Evolutionary conservation across 2,797 vertebrate species (phyloP).

Genomic region (Chelmon rostratus): DNA sequence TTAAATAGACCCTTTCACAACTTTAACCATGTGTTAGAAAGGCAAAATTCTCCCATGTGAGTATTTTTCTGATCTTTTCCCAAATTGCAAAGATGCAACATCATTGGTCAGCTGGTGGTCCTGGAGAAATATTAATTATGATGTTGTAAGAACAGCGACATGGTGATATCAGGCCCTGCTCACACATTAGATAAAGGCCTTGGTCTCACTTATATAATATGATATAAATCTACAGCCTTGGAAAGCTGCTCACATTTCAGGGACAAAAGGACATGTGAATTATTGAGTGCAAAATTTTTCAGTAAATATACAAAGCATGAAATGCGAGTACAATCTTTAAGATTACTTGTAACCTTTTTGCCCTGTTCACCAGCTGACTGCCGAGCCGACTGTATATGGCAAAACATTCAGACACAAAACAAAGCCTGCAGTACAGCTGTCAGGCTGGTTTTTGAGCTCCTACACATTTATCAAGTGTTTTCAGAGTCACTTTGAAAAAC

Average conservation of each 20-base stretch:
- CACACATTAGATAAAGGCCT: constrained; percentile 9
- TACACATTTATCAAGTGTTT: background rate
- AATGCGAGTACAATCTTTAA: background rate
- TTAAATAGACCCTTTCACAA: too few species aligned
- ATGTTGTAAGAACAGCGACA: too few species aligned
- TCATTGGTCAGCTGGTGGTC: too few species aligned
- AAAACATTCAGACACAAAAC: constrained; percentile 7
- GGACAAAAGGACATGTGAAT: constrained; percentile 1
- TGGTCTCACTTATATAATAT: background rate
- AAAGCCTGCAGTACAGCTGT: background rate
- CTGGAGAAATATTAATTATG: too few species aligned
- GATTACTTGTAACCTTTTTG: background rate
- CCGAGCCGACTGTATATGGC: background rate
- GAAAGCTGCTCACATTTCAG: constrained; percentile 19
- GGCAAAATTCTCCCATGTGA: too few species aligned
- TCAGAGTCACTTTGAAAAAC: background rate
- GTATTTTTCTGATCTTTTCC: too few species aligned
- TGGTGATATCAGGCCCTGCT: background rate
- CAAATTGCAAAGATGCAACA: too few species aligned
- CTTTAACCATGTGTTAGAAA: too few species aligned
- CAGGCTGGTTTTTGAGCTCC: background rate
- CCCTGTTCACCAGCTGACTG: background rate
- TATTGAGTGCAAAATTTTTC: background rate
- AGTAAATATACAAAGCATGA: background rate
- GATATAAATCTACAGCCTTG: background rate